These are phyloP conservation scores for Metaphire vulgaris DNA, from an alignment of 1,140 invertebrate species.

Conservation along the genomic window DNA sequence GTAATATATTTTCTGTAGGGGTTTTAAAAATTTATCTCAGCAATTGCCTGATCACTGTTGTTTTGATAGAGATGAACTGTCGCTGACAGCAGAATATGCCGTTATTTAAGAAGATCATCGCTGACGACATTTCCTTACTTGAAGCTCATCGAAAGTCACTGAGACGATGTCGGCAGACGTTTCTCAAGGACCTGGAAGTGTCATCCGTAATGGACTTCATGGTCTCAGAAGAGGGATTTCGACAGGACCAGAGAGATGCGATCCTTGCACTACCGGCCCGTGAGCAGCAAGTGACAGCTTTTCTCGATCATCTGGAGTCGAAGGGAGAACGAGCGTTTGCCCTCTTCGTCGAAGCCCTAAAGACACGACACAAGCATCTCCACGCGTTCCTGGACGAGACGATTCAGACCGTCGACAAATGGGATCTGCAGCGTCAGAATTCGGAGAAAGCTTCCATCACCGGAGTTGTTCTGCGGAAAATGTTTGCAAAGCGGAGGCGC, in stretches of 20 bases:
- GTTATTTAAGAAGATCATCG: background rate
- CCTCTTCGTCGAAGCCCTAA: conserved; percentile 23
- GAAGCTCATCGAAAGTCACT: background rate
- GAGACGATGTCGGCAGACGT: background rate
- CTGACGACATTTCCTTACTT: background rate
- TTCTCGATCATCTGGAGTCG: background rate
- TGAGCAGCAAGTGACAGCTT: background rate
- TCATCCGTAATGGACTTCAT: background rate
- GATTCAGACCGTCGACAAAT: background rate
- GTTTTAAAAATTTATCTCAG: too few species aligned
- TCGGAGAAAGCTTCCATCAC: background rate
- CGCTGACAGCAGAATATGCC: background rate
- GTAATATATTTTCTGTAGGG: too few species aligned
- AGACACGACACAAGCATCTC: conserved; percentile 22
- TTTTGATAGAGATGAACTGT: too few species aligned
- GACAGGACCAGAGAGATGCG: background rate
- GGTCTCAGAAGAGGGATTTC: background rate
- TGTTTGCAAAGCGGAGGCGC: background rate
- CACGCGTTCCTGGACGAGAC: conserved; percentile 20
- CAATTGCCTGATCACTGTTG: too few species aligned
- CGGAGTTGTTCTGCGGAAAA: background rate
- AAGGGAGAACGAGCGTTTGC: conserved; percentile 14
- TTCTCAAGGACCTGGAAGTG: background rate
- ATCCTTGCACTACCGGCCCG: background rate
- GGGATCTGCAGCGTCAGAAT: background rate